A percentile compares a stretch with the other conserved stretches of the same genome.
phyloP scores from a whole-genome alignment of 2,797 vertebrate genomes.

The Phalloptychus januarius region DNA sequence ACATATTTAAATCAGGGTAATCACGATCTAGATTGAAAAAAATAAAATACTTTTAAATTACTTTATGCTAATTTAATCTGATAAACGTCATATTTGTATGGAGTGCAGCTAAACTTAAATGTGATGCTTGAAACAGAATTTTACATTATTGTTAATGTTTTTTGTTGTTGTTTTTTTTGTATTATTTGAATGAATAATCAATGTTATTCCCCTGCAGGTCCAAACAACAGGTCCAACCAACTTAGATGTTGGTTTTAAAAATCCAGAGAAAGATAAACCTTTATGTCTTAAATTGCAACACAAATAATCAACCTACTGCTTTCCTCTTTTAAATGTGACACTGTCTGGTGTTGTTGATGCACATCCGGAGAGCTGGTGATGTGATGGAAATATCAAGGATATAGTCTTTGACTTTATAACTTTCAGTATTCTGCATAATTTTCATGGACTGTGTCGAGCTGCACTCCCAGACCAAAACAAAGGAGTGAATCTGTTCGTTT shows the following conservation, averaged over 20 bases:
- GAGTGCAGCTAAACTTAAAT: neutral
- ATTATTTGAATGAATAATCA: too few relatives aligned
- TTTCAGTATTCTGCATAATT: neutral
- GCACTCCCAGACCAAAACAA: neutral
- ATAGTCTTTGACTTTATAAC: neutral
- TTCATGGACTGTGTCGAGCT: neutral
- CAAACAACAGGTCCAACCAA: too few relatives aligned
- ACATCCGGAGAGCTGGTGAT: neutral
- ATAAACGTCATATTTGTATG: neutral
- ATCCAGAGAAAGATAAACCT: neutral
- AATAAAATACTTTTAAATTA: neutral
- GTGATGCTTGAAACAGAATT: neutral
- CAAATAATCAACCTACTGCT: neutral
- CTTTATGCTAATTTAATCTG: neutral
- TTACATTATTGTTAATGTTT: neutral
- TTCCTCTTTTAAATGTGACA: too few relatives aligned
- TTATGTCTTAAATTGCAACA: neutral
- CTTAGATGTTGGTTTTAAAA: too few relatives aligned
- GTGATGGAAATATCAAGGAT: neutral
- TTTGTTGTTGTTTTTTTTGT: neutral
- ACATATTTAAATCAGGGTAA: neutral
- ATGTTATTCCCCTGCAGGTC: neutral
- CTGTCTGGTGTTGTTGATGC: neutral
- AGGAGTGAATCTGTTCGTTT: conserved; percentile 39
- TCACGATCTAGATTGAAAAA: neutral